Base-by-base conservation (phyloP, 2,113 vertebrate species). In the Nothoprocta perdicaria region DNA sequence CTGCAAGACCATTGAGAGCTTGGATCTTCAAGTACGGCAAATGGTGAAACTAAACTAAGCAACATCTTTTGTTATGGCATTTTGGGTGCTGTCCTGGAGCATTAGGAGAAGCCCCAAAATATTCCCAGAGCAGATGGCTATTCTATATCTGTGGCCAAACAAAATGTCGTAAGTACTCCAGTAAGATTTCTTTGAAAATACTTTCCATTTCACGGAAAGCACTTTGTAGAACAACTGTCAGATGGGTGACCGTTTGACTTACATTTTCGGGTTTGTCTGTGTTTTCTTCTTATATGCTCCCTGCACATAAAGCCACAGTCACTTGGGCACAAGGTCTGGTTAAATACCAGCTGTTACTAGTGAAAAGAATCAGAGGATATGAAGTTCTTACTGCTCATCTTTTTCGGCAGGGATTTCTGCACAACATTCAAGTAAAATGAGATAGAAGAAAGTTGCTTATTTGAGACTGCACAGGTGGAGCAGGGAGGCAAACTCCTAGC, bases 221-320 rank as follows among this genome's bases (percentile, higher is more conserved):
- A 0, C 16, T 81, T 90, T 80, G 52, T 31, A 67, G 63, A 93
- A 5, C 0, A 2, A 80, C 23, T 63, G 18, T 62, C 60, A 74
- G 63, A 50, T 1, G 4, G 10, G 4, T 33, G 57, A 69, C 53
- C 58, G 33, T 33, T 74, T 43, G 57, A 69, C 60, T 62, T 38
- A 40, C 40, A 33, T 69, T 91, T 88, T 60, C 38, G 33, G n/a
- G 1, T 31, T 63, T 81, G 61, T 69, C 7, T 16, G 21, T 0
- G 0, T 26, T 87, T 87, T 60, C 10, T 77, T 79, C 11, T 5
- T 53, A 5, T 38, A n/a, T 61, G 52, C 22, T 43, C 23, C 27
- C 40, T 0, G 8, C 9, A n/a, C 0, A 0, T 12, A 14, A 72
- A 61, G n/a, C 12, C 23, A 40, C 38, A 43, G 48, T 35, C 10